Evolutionary conservation across 2,113 vertebrate genomes (phyloP).

Genomic region (Eleginops maclovinus): DNA sequence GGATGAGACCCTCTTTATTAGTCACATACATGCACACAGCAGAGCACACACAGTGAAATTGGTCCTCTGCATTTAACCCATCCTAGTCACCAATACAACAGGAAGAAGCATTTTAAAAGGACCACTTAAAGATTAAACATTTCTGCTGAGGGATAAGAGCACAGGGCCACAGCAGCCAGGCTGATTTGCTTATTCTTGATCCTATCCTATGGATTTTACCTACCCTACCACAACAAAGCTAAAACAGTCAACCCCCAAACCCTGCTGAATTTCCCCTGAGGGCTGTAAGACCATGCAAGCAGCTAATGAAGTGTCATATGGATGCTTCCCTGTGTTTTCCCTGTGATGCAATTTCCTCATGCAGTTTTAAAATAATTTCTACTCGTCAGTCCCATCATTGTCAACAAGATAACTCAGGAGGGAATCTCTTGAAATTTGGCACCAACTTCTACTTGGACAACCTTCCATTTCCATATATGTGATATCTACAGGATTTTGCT

Average conservation of each 20-base stretch:
- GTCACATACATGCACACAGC: too few species aligned
- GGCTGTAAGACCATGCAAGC: not conserved
- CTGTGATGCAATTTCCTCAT: not conserved
- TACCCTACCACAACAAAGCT: not conserved
- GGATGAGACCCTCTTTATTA: too few species aligned
- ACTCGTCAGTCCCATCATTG: not conserved
- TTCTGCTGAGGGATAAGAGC: not conserved
- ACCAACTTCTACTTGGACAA: too few species aligned
- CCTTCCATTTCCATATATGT: too few species aligned
- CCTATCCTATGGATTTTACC: constrained; percentile 30
- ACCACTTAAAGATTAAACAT: too few species aligned
- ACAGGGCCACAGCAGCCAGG: not conserved
- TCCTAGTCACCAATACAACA: not conserved
- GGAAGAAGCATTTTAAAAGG: not conserved
- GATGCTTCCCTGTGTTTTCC: not conserved
- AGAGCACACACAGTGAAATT: too few species aligned
- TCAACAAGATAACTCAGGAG: too few species aligned
- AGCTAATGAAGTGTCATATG: constrained; percentile 23
- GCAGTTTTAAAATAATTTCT: not conserved
- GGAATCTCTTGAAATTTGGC: too few species aligned
- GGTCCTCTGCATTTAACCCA: too few species aligned
- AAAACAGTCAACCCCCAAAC: not conserved
- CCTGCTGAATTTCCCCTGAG: not conserved
- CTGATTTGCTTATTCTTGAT: constrained; percentile 14
- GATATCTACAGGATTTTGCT: too few species aligned